Evolutionary conservation across 2,888 invertebrate species (phyloP).

Genomic region (Eilema caniola): DNA sequence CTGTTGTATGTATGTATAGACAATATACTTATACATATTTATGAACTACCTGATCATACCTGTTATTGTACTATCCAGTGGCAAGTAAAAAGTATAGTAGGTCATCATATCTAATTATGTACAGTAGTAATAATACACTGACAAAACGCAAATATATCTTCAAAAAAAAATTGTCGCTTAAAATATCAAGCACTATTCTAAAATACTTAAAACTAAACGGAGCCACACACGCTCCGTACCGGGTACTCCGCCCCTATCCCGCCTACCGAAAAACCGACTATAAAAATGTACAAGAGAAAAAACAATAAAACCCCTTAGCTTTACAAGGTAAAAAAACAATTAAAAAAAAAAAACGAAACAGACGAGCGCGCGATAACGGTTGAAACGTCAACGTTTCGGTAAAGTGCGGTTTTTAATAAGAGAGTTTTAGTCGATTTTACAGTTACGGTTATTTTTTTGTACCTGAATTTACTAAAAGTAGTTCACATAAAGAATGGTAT

Average conservation of each 20-base stretch:
- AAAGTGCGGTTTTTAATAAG: slow-evolving; percentile 28
- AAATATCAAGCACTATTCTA: slow-evolving; percentile 19
- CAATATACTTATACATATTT: too few species aligned
- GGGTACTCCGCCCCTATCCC: slow-evolving; percentile 73
- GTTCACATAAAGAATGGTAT: not conserved
- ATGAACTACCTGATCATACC: too few species aligned
- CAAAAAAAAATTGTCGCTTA: slow-evolving; percentile 19
- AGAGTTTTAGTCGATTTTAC: slow-evolving; percentile 16
- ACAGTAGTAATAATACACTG: not conserved
- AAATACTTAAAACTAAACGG: slow-evolving; percentile 49
- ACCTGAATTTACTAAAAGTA: not conserved
- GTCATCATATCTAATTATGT: not conserved
- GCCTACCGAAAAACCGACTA: slow-evolving; percentile 83
- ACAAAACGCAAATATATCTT: not conserved
- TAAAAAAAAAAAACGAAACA: slow-evolving; percentile 51
- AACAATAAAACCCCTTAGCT: slow-evolving; percentile 79
- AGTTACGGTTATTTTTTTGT: not conserved
- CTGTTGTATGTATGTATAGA: too few species aligned
- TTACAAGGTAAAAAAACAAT: slow-evolving; percentile 66
- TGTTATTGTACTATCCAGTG: too few species aligned
- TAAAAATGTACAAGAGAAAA: slow-evolving; percentile 73
- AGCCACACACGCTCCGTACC: slow-evolving; percentile 58
- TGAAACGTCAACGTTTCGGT: slow-evolving; percentile 44
- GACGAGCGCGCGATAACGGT: slow-evolving; percentile 54
- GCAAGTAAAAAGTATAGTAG: not conserved